Conservation (phyloP, 2,888 invertebrate species). For the Agrotis clavis region DNA sequence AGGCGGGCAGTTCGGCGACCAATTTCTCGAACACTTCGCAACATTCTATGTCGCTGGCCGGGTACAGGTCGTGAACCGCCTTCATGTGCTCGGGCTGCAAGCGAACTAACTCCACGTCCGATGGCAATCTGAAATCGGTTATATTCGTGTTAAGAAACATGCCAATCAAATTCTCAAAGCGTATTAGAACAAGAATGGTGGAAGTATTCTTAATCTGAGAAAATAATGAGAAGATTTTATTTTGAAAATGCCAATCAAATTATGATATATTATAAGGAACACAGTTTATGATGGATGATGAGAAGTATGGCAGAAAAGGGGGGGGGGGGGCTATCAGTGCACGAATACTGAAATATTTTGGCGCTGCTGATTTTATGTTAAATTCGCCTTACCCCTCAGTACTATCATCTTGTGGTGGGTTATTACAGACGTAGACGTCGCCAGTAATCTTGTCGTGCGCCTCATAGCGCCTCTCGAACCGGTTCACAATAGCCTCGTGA, state of each 20-base stretch:
- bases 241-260: too few species aligned
- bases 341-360: too few species aligned
- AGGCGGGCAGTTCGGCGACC: constrained; percentile 94
- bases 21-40: constrained; percentile 95
- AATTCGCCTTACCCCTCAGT: constrained; percentile 90
- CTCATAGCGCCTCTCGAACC: constrained; percentile 92
- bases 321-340: too few species aligned
- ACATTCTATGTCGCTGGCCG: constrained; percentile 97
- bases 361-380: too few species aligned
- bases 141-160: not conserved
- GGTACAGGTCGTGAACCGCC: constrained; percentile 96
- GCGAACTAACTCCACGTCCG: constrained; percentile 94
- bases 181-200: not conserved
- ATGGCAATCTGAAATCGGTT: constrained; percentile 86
- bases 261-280: too few species aligned
- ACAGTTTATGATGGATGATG: too few species aligned
- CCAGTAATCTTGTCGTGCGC: constrained; percentile 95
- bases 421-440: constrained; percentile 94
- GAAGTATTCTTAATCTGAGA: too few species aligned
- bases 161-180: not conserved
- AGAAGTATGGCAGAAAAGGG: too few species aligned
- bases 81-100: constrained; percentile 95
- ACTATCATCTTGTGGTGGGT: constrained; percentile 91
- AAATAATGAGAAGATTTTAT: too few species aligned
- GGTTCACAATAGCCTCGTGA: constrained; percentile 95